Base-by-base conservation (phyloP, 1,140 invertebrate species). In the Drosophila ironensis region DNA sequence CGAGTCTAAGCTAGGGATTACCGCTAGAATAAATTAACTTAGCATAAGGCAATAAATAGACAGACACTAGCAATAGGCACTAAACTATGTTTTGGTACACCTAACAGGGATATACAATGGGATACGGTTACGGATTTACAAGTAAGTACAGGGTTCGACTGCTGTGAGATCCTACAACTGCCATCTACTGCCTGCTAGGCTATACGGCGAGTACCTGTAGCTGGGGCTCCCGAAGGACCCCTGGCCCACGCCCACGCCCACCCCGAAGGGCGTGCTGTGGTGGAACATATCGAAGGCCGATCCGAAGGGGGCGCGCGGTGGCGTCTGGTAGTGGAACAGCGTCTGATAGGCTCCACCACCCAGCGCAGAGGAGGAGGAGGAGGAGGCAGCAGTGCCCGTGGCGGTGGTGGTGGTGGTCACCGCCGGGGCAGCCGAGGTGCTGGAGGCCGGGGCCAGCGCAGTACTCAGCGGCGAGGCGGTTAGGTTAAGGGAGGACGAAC, bases 201-300 rank as follows among this genome's bases (percentile, higher is more conserved):
- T 89, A 53, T 89, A 89, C 12, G 88, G 88, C 44, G 88, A 89
- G 33, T 89, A 89, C 81, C 88, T 89, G 72, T 89, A 89, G 52
- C 66, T 89, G 68, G 88, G 86, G 42, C 87, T 89, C 66, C 87
- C 81, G 30, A 87, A 89, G 57, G 73, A 69, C 38, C 60, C 73
- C 24, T 71, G 53, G 50, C 70, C 64, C 5, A 86, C 82, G 16
- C 80, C 80, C 64, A 78, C 77, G 37, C 81, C 72, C 6, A 89
- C 74, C 8, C 87, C 88, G 33, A 89, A 89, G 22, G 88, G 88
- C 28, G 88, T 89, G 61, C 88, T 89, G 71, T 89, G 88, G 42
- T 89, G 88, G 87, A 89, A 89, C 86, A 89, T 89, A 86, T 89
- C 88, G 74, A 89, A 89, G 59, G 88, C 88, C 64, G 88, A 88